phyloP scores from a whole-genome alignment of 2,113 vertebrate genomes.

The Scortum barcoo region DNA sequence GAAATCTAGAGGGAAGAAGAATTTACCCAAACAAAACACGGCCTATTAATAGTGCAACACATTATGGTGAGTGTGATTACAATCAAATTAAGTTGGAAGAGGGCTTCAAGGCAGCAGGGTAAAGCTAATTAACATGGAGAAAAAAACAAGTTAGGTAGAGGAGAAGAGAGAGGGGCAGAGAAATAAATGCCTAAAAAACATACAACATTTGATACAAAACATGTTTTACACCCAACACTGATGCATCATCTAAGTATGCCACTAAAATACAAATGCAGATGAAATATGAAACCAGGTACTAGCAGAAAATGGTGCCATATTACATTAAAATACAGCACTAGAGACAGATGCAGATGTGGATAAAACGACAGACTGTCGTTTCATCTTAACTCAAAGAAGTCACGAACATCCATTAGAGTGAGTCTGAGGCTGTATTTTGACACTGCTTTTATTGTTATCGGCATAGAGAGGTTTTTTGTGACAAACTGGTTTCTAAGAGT shows the following conservation, averaged over 20 bases:
- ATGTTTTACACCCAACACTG: not conserved
- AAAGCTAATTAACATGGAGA: conserved; percentile 21
- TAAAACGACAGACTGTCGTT: conserved; percentile 33
- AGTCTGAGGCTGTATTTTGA: not conserved
- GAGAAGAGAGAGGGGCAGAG: not conserved
- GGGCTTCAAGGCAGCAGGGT: not conserved
- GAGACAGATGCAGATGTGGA: conserved; percentile 14
- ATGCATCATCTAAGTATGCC: not conserved
- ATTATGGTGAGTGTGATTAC: conserved; percentile 18
- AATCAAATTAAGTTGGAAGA: conserved; percentile 31
- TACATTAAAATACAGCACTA: not conserved
- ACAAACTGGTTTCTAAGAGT: not conserved
- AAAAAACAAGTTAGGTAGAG: conserved; percentile 3
- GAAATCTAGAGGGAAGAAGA: not conserved
- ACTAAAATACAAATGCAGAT: conserved; percentile 10
- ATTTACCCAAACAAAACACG: conserved; percentile 16
- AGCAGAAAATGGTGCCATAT: conserved; percentile 1
- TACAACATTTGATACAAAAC: not conserved
- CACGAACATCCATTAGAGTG: conserved; percentile 33
- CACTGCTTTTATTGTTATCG: conserved; percentile 16
- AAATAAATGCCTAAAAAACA: conserved; percentile 3
- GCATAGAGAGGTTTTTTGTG: not conserved
- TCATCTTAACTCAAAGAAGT: conserved; percentile 45
- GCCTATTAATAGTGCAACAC: conserved; percentile 9
- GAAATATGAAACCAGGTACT: not conserved